These are phyloP conservation scores for Schizothorax lantsangensis DNA, from an alignment of 2,797 vertebrate genomes.

Conservation along the genomic window DNA sequence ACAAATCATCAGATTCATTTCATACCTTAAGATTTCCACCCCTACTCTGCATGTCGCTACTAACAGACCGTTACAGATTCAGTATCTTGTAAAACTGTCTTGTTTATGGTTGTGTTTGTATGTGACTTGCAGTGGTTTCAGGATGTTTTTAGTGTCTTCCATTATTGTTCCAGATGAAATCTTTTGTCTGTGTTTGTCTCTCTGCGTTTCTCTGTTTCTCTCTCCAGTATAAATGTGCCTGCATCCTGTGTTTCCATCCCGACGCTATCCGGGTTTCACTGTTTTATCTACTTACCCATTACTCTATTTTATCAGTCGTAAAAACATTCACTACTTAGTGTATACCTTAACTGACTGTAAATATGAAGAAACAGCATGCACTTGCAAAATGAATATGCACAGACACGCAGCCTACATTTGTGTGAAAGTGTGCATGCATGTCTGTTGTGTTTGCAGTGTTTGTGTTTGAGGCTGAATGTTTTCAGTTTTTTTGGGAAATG, in stretches of 20 bases:
- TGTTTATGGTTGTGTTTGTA: background rate
- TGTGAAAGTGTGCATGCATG: conserved; percentile 9
- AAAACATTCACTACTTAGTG: conserved; percentile 65
- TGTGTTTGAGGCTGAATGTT: background rate
- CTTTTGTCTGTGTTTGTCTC: conserved; percentile 59
- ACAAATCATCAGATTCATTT: background rate
- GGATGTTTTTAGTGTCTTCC: conserved; percentile 16
- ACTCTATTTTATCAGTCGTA: conserved; percentile 51
- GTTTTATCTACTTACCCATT: conserved; percentile 62
- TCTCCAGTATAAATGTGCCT: conserved; percentile 70
- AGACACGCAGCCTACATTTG: conserved; percentile 64
- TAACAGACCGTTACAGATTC: conserved; percentile 7
- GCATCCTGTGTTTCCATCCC: conserved; percentile 70
- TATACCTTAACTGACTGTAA: background rate
- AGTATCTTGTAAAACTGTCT: conserved; percentile 42
- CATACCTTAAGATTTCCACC: background rate
- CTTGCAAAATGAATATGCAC: conserved; percentile 54
- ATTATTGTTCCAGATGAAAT: conserved; percentile 39
- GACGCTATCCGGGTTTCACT: conserved; percentile 74
- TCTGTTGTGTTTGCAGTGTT: background rate
- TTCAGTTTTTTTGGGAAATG: background rate
- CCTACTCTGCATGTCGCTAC: background rate
- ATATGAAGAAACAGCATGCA: conserved; percentile 55
- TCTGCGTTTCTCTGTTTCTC: conserved; percentile 52
- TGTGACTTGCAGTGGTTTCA: conserved; percentile 12